Percentiles rank a stretch among this genome's conserved stretches.
These are phyloP conservation scores for Dryadula phaetusa DNA, from an alignment of 2,888 invertebrate species.

Conservation along the genomic window DNA sequence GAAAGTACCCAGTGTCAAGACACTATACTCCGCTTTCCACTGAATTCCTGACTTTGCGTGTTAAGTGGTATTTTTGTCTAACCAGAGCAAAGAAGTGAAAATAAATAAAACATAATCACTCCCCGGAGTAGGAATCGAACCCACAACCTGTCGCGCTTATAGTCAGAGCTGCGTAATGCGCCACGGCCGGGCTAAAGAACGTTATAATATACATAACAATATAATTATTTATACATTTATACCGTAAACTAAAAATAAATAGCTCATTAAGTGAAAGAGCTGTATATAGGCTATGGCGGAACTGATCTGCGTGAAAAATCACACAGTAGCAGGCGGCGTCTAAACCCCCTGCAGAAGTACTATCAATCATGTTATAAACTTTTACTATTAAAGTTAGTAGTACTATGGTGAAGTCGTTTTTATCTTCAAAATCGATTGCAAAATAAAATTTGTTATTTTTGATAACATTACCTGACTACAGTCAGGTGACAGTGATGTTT, in stretches of 20 bases:
- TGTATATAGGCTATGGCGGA: background rate
- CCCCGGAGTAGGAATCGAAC: too few relatives aligned
- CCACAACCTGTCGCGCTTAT: too few relatives aligned
- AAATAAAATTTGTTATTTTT: conserved; percentile 3
- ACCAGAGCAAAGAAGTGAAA: too few relatives aligned
- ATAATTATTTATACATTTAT: background rate
- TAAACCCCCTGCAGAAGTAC: conserved; percentile 25
- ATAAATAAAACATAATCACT: too few relatives aligned
- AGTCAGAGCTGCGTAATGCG: too few relatives aligned
- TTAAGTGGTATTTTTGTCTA: too few relatives aligned
- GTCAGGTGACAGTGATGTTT: background rate
- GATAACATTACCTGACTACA: background rate
- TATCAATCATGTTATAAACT: conserved; percentile 38
- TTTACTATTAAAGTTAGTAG: conserved; percentile 36
- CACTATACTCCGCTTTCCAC: too few relatives aligned
- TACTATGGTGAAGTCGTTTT: conserved; percentile 13
- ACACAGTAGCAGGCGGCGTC: conserved; percentile 25
- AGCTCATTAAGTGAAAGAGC: background rate
- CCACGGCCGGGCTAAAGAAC: too few relatives aligned
- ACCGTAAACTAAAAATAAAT: background rate
- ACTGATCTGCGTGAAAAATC: conserved; percentile 35
- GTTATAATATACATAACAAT: background rate
- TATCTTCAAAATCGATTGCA: conserved; percentile 24
- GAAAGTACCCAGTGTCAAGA: too few relatives aligned
- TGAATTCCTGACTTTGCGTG: too few relatives aligned